Evolutionary conservation across 2,888 invertebrate genomes (phyloP).

Genomic region (Athalia cordata): DNA sequence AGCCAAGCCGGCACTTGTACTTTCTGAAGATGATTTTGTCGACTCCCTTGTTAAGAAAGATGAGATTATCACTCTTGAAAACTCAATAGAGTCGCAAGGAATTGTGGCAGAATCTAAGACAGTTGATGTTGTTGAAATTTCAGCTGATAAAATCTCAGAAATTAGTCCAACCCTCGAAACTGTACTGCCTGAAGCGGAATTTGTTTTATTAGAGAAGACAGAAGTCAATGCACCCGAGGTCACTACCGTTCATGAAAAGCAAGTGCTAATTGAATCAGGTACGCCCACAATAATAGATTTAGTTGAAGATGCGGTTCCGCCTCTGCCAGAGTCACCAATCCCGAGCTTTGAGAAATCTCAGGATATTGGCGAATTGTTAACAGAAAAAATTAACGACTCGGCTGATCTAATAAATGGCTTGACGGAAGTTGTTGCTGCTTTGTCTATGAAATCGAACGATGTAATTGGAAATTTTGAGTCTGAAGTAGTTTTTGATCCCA

Average conservation of each 20-base stretch:
- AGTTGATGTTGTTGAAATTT: slow-evolving; percentile 47
- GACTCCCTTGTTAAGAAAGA: slow-evolving; percentile 41
- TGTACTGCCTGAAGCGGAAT: slow-evolving; percentile 43
- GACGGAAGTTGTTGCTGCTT: background rate
- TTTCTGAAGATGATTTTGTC: slow-evolving; percentile 53
- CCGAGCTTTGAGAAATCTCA: slow-evolving; percentile 46
- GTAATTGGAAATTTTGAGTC: slow-evolving; percentile 4
- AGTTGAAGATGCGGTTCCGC: slow-evolving; percentile 57
- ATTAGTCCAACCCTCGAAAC: slow-evolving; percentile 46
- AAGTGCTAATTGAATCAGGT: slow-evolving; percentile 45
- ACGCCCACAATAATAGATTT: slow-evolving; percentile 20
- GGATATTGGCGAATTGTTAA: slow-evolving; percentile 14
- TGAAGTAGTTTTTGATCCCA: slow-evolving; percentile 31
- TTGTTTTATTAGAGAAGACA: slow-evolving; percentile 41
- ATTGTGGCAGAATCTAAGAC: slow-evolving; percentile 46
- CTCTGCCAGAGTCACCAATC: slow-evolving; percentile 56
- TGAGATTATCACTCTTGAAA: slow-evolving; percentile 21
- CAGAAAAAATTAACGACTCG: slow-evolving; percentile 14
- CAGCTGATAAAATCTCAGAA: slow-evolving; percentile 40
- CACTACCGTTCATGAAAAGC: background rate
- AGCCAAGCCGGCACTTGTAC: slow-evolving; percentile 57
- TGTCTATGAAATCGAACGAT: background rate
- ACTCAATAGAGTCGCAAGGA: background rate
- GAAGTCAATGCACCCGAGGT: slow-evolving; percentile 31
- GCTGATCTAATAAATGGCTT: background rate